Evolutionary conservation across 2,113 vertebrate genomes (phyloP).

Genomic region (Equus quagga): DNA sequence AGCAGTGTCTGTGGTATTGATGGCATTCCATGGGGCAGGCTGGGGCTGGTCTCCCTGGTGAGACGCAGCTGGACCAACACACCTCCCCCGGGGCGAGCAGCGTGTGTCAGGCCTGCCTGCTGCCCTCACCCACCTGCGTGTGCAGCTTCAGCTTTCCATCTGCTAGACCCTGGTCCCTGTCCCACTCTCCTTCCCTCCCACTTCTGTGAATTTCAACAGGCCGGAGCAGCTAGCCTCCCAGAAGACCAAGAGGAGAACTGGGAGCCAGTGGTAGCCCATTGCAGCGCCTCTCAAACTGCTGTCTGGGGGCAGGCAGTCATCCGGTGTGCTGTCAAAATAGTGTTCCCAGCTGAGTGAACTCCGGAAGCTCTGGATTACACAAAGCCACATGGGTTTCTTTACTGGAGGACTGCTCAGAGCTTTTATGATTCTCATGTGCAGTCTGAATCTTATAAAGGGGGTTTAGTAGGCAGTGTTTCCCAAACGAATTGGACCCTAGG

Average conservation of each 20-base stretch:
- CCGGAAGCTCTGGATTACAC: not conserved
- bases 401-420: not conserved
- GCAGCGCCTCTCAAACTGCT: not conserved
- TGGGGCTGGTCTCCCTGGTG: constrained; percentile 60
- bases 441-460: not conserved
- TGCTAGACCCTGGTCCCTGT: not conserved
- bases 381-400: not conserved
- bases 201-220: not conserved
- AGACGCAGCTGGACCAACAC: constrained; percentile 50
- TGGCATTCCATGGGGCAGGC: constrained; percentile 64
- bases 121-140: not conserved
- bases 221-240: not conserved
- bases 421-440: not conserved
- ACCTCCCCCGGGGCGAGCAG: not conserved
- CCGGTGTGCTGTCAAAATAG: not conserved
- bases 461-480: not conserved
- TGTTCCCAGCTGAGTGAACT: not conserved
- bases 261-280: not conserved
- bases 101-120: not conserved
- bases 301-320: not conserved
- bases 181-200: not conserved
- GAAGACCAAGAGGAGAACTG: not conserved
- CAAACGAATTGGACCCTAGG: not conserved
- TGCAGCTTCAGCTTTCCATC: not conserved
- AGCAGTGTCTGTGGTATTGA: constrained; percentile 54